Evolutionary conservation across 2,797 vertebrate species (phyloP), one percentile per base, ranked within the genome.

Genomic region (Tympanoctomys barrerae): DNA sequence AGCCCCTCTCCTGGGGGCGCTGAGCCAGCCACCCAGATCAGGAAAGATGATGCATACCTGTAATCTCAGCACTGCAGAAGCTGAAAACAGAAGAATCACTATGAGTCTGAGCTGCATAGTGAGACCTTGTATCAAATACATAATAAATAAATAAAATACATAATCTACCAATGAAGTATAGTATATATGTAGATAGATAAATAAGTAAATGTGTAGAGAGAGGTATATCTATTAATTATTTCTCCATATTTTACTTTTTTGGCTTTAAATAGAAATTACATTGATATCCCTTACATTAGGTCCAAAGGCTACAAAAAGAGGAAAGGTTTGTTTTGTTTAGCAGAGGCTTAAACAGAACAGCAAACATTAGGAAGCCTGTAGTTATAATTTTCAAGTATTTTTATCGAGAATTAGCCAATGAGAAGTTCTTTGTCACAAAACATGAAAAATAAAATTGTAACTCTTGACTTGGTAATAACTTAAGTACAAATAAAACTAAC

Each of bases 361-460:
- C 11, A 79, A 68, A 22, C 52, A 91, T 78, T 21, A 71, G 80
- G 73, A 2, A 28, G 1, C 71, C 59, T 71, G 26, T 36, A 80
- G 59, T 61, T 64, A 57, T 90, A 91, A 6, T 42, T 68, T 49
- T 22, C 77, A 90, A 78, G 5, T 26, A 86, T 66, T 98, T 96
- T 88, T 77, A 87, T 39, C 61, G 83, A 85, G 11, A 91, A 52
- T 94, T 94, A 62, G 79, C 93, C 94, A 96, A 94, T 96, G 92
- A 90, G 42, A 46, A 68, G 96, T 87, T 97, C 71, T 46, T 96
- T 0, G 31, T 4, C 8, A 90, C 96, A 94, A 97, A 96, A 57
- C 12, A 28, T 31, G 94, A 96, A 90, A 90, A 16, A 77, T 83
- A 36, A 98, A 97, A 97, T 78, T 91, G 94, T 97, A 91, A 66